Base-by-base conservation (phyloP, 1,140 invertebrate genomes). In the Bombus superbus region DNA sequence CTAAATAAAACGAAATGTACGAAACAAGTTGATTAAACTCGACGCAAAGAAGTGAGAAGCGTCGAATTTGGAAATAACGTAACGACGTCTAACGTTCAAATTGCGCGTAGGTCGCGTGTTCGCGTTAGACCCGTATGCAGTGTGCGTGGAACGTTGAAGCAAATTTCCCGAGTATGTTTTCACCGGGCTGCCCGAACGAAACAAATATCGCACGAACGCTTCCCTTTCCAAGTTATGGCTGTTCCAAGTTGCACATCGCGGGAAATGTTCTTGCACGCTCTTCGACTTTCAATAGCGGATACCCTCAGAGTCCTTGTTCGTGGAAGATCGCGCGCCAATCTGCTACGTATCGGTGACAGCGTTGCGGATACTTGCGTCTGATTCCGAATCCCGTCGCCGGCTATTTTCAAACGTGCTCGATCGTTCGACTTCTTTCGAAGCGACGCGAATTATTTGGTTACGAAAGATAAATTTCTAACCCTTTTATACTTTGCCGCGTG, bases 191-290 rank as follows among this genome's bases (percentile, higher is more conserved):
- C 40, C 38, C 22, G 18, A 32, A n/a, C 6, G 62, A 47, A 79
- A 68, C 62, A 79, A 64, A 64, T 44, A 62, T 47, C n/a, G n/a
- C 32, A 68, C 47, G 22, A 79, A 68, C 68, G 62, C 77, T 78
- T 66, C 40, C 57, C 42, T 10, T 28, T 9, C n/a, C 6, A 13
- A 35, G 32, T 68, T 68, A 68, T 68, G 68, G 77, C 22, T 28
- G n/a, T 38, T 38, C 13, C 5, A 79, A 79, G 62, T 79, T 79
- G 10, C 62, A 15, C 32, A 32, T 44, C 32, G 25, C 32, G 35
- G 77, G 77, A 79, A 79, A 79, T 42, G 62, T 79, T 44, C 77
- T 66, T 44, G 77, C 62, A 68, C 77, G 77, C 77, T 79, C 42
- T 66, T 68, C 25, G 77, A 79, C 62, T 68, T 79, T 79, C 77